Evolutionary conservation across 1,140 invertebrate genomes (phyloP), one percentile per base, ranked within the genome.

Genomic region (Oryctes rhinoceros): DNA sequence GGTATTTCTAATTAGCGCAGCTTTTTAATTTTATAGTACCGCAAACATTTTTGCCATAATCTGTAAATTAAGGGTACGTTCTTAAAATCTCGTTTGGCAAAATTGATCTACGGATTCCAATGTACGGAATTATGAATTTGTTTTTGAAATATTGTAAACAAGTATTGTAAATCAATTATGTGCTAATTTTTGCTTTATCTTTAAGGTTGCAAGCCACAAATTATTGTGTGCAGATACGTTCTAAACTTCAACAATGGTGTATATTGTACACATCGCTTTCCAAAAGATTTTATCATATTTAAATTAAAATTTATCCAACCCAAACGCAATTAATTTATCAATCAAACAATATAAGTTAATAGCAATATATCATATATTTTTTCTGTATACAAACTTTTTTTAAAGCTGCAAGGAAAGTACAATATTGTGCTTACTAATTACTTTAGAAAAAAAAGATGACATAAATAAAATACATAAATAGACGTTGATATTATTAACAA

Each of bases 171-270:
- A 2, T 30, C 24, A 30, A 30, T 30, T 30, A 30, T 30, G 2
- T 30, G 24, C 24, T 30, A 30, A 30, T 30, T 30, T 30, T 30
- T 30, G 98, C 24, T 30, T 30, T 30, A 30, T 30, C 2, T 30
- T 30, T 30, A 2, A 30, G 24, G 24, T 30, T 30, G 2, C 24
- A 30, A 30, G 24, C 24, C 24, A 30, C 24, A 30, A 30, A 30
- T 30, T 30, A 30, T 30, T 30, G 2, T 30, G n/a, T 30, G 0
- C 0, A 30, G 24, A 30, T 30, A 30, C 24, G 24, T 30, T 30
- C 24, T 30, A 30, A 30, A 30, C 2, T 30, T 30, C 24, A 30
- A 30, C 24, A 30, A 30, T 0, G 0, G 24, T 30, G 24, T 30
- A 30, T 30, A 30, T 2, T 30, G 9, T 10, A 44, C 5, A 44